Evolutionary conservation across 2,113 vertebrate species (phyloP).

Genomic region (Sphyrna mokarran): DNA sequence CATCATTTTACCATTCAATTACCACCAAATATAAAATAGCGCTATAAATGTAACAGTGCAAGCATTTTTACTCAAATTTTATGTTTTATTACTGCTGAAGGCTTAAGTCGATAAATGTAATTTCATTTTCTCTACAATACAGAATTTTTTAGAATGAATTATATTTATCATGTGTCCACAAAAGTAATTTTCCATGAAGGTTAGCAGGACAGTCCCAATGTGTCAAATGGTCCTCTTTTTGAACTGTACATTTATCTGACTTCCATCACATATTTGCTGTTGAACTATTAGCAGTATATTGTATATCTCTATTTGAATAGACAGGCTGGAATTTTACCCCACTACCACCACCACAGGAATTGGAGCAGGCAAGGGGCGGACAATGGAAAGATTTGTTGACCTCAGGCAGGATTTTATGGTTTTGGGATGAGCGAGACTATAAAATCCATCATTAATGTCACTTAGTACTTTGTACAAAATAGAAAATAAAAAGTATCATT

Average conservation of each 20-base stretch:
- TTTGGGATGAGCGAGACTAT: too few relatives aligned
- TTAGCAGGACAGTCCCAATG: background rate
- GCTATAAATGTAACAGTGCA: background rate
- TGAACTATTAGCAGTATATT: background rate
- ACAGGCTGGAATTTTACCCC: too few relatives aligned
- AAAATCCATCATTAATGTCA: background rate
- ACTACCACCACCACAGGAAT: too few relatives aligned
- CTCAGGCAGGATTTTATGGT: too few relatives aligned
- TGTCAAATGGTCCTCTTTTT: background rate
- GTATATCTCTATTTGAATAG: background rate
- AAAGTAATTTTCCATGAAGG: background rate
- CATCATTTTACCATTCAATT: constrained; percentile 13
- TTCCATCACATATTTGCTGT: background rate
- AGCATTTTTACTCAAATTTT: background rate
- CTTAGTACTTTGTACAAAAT: background rate
- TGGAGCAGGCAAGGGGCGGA: too few relatives aligned
- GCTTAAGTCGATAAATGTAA: background rate
- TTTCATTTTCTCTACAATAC: background rate
- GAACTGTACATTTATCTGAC: background rate
- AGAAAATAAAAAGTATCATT: background rate
- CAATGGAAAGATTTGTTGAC: too few relatives aligned
- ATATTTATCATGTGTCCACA: background rate
- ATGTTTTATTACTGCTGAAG: background rate
- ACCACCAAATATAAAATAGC: background rate
- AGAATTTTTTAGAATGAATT: background rate